phyloP scores from a whole-genome alignment of 2,888 invertebrate species.

The Halictus ligatus region DNA sequence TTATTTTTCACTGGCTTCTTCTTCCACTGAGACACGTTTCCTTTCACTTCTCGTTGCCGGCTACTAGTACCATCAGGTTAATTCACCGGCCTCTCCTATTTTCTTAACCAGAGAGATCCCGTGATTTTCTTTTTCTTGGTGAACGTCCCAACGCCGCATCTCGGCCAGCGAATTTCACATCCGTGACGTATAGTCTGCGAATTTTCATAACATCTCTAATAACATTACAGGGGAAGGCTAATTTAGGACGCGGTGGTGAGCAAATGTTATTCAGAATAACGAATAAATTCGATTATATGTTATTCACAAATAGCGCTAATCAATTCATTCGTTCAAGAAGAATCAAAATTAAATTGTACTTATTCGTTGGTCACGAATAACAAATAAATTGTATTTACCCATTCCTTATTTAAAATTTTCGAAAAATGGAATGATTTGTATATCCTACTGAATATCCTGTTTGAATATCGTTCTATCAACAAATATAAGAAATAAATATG shows the following conservation, averaged over 20 bases:
- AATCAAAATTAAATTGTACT: too few relatives aligned
- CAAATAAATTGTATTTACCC: too few relatives aligned
- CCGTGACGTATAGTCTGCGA: not conserved
- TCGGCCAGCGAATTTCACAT: not conserved
- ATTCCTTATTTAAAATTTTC: too few relatives aligned
- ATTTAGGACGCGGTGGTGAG: not conserved
- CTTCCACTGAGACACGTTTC: constrained; percentile 45
- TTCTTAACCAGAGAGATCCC: constrained; percentile 34
- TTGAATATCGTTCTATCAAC: too few relatives aligned
- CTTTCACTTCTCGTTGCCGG: constrained; percentile 59
- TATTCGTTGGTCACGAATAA: too few relatives aligned
- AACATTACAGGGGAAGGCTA: not conserved
- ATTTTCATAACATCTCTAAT: not conserved
- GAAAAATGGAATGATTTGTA: too few relatives aligned
- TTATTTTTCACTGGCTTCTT: constrained; percentile 40
- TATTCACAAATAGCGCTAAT: too few relatives aligned
- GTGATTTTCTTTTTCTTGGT: constrained; percentile 32
- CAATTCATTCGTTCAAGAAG: too few relatives aligned
- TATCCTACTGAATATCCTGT: too few relatives aligned
- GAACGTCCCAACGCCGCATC: not conserved
- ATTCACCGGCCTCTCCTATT: constrained; percentile 44
- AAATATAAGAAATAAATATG: too few relatives aligned
- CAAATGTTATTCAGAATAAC: too few relatives aligned
- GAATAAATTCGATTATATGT: too few relatives aligned
- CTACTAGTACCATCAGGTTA: constrained; percentile 37